Evolutionary conservation across 2,888 invertebrate species (phyloP).

Genomic region (Andrena minutula): DNA sequence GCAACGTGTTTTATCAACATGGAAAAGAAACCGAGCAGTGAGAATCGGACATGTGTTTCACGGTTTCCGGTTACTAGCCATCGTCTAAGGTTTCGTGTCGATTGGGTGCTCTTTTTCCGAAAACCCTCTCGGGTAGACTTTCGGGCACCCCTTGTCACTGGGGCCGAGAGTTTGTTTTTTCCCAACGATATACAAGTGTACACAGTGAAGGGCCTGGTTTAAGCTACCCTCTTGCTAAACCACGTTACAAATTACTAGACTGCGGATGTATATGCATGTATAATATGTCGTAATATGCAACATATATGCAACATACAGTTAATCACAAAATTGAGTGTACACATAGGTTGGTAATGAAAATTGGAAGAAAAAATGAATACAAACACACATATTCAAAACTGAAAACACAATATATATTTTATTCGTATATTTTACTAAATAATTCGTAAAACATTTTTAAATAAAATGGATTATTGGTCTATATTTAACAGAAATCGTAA

Average conservation of each 20-base stretch:
- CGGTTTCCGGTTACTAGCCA: constrained; percentile 60
- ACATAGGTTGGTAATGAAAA: too few species aligned
- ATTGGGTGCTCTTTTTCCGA: constrained; percentile 26
- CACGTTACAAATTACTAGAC: constrained; percentile 4
- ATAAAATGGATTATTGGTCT: too few species aligned
- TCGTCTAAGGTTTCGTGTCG: constrained; percentile 49
- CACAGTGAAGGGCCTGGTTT: not conserved
- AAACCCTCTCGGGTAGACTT: not conserved
- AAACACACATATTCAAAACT: too few species aligned
- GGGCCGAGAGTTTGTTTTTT: not conserved
- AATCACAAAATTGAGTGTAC: too few species aligned
- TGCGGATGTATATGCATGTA: too few species aligned
- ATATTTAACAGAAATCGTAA: too few species aligned
- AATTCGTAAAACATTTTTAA: too few species aligned
- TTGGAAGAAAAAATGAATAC: too few species aligned
- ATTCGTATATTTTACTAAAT: too few species aligned
- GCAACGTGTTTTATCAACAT: constrained; percentile 24
- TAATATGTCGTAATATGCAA: too few species aligned
- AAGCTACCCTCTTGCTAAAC: not conserved
- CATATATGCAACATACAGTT: too few species aligned
- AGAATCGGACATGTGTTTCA: constrained; percentile 61
- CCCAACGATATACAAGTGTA: not conserved
- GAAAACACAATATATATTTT: too few species aligned
- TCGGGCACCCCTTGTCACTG: not conserved
- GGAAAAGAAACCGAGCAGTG: constrained; percentile 51